Evolutionary conservation across 2,888 invertebrate species (phyloP), one percentile per base, ranked within the genome.

Genomic region (Noctuana brunneofusca): DNA sequence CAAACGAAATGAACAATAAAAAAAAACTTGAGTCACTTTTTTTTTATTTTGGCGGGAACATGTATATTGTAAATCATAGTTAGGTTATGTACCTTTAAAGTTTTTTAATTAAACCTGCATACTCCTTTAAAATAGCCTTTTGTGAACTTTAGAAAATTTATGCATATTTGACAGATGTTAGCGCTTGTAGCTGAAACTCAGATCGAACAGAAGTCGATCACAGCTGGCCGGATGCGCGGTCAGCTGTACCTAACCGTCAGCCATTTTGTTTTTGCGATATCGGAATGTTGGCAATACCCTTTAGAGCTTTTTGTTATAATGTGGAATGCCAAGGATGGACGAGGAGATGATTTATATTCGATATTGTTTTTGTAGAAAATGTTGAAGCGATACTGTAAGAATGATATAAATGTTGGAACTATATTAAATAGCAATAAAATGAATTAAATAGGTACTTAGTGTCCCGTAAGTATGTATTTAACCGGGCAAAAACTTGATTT

Each of bases 171-270:
- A 63, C 65, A 65, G 65, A 65, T 65, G 65, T 65, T 65, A 43
- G 59, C 27, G 12, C 16, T 14, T 5, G 6, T 38, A 52, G 14
- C 50, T 58, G n/a, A n/a, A n/a, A n/a, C n/a, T n/a, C n/a, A n/a
- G n/a, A n/a, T n/a, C n/a, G n/a, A n/a, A n/a, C 48, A n/a, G 41
- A 50, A 59, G 56, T 35, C 63, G 60, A 49, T 63, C 63, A 66
- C 71, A 71, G 64, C 70, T 71, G 71, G 60, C 66, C 67, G 66
- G 66, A 68, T 66, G 67, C 53, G 65, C 66, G 68, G 71, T 70
- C 71, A 69, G 68, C 72, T 71, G 72, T 48, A 62, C 60, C 54
- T 60, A 38, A 35, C 52, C 52, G 48, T 5, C 48, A 20, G 53
- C 48, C 57, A 48, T 58, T n/a, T 52, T 65, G 58, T 63, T 68